These are phyloP conservation scores for Rhyacophila brunnea DNA, from an alignment of 1,140 invertebrate genomes.

Conservation along the genomic window DNA sequence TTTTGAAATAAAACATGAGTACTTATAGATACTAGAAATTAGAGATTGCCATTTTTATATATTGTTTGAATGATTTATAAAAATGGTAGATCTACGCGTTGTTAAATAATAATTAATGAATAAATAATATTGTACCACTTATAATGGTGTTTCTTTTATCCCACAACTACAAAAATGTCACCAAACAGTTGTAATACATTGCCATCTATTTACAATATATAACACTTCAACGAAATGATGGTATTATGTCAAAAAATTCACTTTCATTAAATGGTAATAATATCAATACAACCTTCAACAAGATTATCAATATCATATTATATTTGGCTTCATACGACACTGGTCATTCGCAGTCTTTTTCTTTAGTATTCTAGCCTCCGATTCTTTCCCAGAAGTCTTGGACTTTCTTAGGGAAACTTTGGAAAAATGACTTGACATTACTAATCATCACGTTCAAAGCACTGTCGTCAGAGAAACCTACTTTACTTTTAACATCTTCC, in stretches of 20 bases:
- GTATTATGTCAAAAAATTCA: too few species aligned
- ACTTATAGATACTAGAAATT: slow-evolving; percentile 46
- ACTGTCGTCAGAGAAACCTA: neutral
- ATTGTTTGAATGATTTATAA: slow-evolving; percentile 40
- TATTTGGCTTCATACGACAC: too few species aligned
- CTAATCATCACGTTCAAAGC: slow-evolving; percentile 3
- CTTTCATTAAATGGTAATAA: too few species aligned
- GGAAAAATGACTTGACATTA: slow-evolving; percentile 6
- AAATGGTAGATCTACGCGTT: slow-evolving; percentile 56
- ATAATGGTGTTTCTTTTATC: slow-evolving; percentile 1
- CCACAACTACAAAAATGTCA: neutral
- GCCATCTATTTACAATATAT: too few species aligned
- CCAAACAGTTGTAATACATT: too few species aligned
- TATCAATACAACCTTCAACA: too few species aligned
- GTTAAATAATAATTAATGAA: slow-evolving; percentile 54
- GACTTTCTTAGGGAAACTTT: neutral
- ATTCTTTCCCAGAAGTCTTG: slow-evolving; percentile 1
- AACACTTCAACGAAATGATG: too few species aligned
- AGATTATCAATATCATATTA: too few species aligned
- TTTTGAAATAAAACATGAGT: slow-evolving; percentile 33
- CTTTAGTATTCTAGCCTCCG: neutral
- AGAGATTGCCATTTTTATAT: slow-evolving; percentile 54
- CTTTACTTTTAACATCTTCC: slow-evolving; percentile 1
- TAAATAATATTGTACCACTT: slow-evolving; percentile 58
- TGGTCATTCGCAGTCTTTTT: neutral